Conservation (phyloP, 1,140 invertebrate genomes). For the Doryteuthis pealeii region DNA sequence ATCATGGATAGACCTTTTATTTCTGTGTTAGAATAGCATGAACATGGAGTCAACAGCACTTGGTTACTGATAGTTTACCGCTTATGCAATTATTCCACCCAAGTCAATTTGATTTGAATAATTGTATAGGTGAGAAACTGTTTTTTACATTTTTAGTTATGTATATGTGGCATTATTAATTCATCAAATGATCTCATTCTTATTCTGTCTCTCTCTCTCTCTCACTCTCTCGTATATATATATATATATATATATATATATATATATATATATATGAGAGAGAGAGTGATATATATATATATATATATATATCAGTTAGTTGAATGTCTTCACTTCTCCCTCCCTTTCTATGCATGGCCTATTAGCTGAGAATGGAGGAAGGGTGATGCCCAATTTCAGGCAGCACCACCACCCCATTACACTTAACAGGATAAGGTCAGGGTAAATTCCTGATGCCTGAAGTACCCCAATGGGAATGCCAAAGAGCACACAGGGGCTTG, state of each 20-base stretch:
- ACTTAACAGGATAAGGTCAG: no score
- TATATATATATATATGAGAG: background rate
- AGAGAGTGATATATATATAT: background rate
- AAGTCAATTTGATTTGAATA: background rate
- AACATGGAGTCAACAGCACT: no score
- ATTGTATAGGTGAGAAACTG: background rate
- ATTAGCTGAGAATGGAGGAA: background rate
- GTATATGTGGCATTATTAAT: background rate
- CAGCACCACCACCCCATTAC: no score
- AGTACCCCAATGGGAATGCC: no score
- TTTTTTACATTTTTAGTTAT: background rate
- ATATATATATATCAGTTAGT: background rate
- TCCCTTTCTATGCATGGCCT: background rate
- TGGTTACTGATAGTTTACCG: background rate
- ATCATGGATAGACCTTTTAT: no score
- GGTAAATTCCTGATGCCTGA: no score
- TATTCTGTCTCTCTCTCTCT: slow-evolving; percentile 11
- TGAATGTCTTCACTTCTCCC: background rate
- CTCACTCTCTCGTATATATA: slow-evolving; percentile 11
- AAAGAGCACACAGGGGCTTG: no score
- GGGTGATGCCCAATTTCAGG: background rate
- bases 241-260: background rate
- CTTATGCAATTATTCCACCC: background rate
- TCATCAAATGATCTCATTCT: background rate
- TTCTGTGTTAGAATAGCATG: no score